These are phyloP conservation scores for Lemur catta DNA, from an alignment of 2,797 vertebrate genomes.

Conservation along the genomic window DNA sequence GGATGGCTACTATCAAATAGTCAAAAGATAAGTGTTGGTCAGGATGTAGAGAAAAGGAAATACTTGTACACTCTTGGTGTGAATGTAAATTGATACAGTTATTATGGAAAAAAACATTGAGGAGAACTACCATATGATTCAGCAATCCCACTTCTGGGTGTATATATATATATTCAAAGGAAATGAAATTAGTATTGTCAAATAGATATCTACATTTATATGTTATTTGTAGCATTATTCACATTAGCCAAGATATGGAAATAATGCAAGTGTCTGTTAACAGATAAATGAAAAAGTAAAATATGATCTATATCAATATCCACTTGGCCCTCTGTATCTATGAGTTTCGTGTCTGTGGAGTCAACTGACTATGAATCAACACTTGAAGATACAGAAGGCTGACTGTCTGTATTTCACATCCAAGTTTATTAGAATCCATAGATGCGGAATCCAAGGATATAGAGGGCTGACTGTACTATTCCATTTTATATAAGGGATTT, in stretches of 20 bases:
- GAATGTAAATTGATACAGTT: neutral
- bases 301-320: neutral
- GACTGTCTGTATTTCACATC: neutral
- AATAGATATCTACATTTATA: neutral
- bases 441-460: neutral
- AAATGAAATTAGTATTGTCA: neutral
- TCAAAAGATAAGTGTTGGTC: neutral
- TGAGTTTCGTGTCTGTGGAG: neutral
- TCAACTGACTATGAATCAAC: neutral
- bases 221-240: neutral
- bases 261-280: neutral
- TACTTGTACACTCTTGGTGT: neutral
- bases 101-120: neutral
- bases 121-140: neutral
- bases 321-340: neutral
- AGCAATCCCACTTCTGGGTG: neutral
- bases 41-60: neutral
- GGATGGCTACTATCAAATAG: neutral
- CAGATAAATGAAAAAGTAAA: neutral
- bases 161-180: neutral
- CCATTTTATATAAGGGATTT: neutral
- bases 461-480: neutral
- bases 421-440: neutral
- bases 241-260: neutral
- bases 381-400: neutral